These are phyloP conservation scores for Trachelus tabidus DNA, from an alignment of 2,888 invertebrate genomes.

Conservation along the genomic window DNA sequence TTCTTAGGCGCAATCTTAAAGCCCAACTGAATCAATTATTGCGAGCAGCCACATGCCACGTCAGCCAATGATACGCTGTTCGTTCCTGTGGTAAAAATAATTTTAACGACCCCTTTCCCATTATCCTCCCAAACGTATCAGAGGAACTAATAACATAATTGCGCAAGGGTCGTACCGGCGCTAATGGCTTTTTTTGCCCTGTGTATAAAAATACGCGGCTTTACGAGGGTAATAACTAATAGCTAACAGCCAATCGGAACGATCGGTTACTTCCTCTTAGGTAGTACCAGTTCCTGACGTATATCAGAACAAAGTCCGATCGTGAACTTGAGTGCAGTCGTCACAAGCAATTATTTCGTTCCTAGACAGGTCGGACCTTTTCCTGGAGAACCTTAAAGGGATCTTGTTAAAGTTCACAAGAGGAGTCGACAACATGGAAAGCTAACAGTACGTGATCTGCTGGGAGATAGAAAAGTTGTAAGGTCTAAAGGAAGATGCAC, in stretches of 20 bases:
- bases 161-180: not conserved
- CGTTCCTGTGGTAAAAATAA: not conserved
- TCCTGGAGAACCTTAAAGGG: not conserved
- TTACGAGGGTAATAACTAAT: not conserved
- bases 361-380: slow-evolving; percentile 20
- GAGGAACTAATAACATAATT: not conserved
- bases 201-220: not conserved
- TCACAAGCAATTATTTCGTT: slow-evolving; percentile 30
- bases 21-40: not conserved
- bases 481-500: not conserved
- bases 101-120: not conserved
- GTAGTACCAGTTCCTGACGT: not conserved
- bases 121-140: not conserved
- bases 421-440: not conserved
- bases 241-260: not conserved
- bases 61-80: not conserved
- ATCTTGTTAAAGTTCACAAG: not conserved
- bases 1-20: not conserved
- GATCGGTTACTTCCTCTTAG: not conserved
- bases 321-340: not conserved
- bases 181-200: not conserved
- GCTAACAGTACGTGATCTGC: not conserved
- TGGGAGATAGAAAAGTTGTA: too few relatives aligned
- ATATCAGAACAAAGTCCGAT: not conserved
- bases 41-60: not conserved